Percentiles rank a stretch among this genome's conserved stretches.
Evolutionary conservation across 2,797 vertebrate genomes (phyloP).

Genomic region (Tamandua tetradactyla): DNA sequence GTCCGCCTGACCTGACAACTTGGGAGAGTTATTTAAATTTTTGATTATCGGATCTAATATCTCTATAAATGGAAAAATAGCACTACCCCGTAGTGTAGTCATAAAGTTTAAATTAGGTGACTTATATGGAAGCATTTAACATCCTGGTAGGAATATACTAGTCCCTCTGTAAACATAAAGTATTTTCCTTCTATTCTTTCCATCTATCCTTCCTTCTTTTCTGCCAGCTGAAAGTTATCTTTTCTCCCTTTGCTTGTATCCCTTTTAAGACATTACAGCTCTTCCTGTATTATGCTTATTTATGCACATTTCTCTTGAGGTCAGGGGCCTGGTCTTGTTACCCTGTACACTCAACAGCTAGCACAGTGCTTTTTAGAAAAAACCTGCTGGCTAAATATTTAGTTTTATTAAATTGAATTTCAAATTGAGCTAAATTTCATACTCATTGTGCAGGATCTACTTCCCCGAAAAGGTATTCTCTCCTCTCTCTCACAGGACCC

Average conservation of each 20-base stretch:
- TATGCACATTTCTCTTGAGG: not conserved
- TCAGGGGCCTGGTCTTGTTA: not conserved
- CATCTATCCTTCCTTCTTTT: not conserved
- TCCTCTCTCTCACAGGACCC: not conserved
- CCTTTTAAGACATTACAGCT: not conserved
- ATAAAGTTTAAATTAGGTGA: not conserved
- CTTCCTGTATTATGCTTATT: not conserved
- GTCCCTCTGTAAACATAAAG: not conserved
- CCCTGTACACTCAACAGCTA: not conserved
- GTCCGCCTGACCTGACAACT: not conserved
- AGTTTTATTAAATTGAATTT: not conserved
- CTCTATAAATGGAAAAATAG: not conserved
- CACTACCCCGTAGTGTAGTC: not conserved
- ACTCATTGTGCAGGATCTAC: not conserved
- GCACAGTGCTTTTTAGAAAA: not conserved
- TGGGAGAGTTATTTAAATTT: not conserved
- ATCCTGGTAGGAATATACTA: not conserved
- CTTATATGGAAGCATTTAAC: not conserved
- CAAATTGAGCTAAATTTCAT: not conserved
- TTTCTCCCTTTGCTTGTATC: not conserved
- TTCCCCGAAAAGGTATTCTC: not conserved
- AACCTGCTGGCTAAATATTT: not conserved
- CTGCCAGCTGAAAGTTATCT: not conserved
- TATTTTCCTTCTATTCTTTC: not conserved
- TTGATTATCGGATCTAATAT: not conserved